Conservation (phyloP, 2,888 invertebrate genomes). For the Andrena hattorfiana region DNA sequence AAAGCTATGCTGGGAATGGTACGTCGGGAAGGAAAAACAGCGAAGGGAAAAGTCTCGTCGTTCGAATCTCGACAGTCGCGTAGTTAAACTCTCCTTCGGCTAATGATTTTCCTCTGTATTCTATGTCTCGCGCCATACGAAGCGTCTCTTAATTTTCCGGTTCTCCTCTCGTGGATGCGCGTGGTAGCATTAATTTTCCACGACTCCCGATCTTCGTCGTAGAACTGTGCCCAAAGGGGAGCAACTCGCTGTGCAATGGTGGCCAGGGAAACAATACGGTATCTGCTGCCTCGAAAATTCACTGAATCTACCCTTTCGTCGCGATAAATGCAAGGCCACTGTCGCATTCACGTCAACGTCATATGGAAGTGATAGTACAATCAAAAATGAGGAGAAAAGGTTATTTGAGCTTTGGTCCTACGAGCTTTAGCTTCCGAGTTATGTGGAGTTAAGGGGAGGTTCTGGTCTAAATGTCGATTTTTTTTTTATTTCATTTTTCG, state of each 20-base stretch:
- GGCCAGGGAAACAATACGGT: not conserved
- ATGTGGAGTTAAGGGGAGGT: no score
- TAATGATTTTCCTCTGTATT: conserved; percentile 41
- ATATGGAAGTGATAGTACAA: no score
- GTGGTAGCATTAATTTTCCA: conserved; percentile 20
- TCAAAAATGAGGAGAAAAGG: no score
- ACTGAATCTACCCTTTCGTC: not conserved
- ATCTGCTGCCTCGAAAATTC: not conserved
- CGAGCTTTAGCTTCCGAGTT: no score
- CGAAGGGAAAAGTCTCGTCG: not conserved
- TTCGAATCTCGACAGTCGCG: conserved; percentile 20
- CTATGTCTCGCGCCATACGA: conserved; percentile 22
- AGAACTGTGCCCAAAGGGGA: not conserved
- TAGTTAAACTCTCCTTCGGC: conserved; percentile 30
- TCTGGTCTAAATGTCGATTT: no score
- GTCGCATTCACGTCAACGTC: not conserved
- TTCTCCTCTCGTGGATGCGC: not conserved
- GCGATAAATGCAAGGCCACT: no score
- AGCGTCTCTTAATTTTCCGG: conserved; percentile 41
- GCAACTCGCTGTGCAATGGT: not conserved
- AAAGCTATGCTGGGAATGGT: not conserved
- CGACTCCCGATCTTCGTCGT: not conserved
- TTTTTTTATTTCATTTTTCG: no score
- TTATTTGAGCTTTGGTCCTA: no score
- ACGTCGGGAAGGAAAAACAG: not conserved